Evolutionary conservation across 2,797 vertebrate genomes (phyloP).

Genomic region (Rallus crepitans): DNA sequence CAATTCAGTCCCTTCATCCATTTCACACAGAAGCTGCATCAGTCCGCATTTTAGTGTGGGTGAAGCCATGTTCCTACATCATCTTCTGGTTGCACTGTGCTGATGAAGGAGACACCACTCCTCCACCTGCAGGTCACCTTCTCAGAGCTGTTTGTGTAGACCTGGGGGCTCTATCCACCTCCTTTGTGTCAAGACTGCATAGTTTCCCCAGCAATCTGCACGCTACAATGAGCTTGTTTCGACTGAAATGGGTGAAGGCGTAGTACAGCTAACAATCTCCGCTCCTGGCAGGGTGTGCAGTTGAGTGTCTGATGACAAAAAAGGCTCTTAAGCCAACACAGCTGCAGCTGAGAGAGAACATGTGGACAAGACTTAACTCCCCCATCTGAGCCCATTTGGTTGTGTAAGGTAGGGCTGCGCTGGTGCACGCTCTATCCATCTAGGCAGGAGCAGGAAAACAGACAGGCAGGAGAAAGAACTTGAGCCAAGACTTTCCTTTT

Average conservation of each 20-base stretch:
- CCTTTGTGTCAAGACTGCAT: background rate
- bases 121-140: background rate
- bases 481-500: conserved; percentile 26
- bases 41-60: rapidly evolving
- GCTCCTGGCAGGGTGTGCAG: background rate
- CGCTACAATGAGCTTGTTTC: background rate
- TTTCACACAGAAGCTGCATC: background rate
- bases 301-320: background rate
- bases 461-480: background rate
- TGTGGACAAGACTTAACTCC: background rate
- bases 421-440: background rate
- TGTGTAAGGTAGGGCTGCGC: background rate
- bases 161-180: background rate
- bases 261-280: background rate
- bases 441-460: background rate
- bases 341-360: conserved; percentile 13
- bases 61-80: background rate
- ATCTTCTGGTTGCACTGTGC: background rate
- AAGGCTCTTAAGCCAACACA: background rate
- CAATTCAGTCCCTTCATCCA: background rate
- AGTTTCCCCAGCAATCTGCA: background rate
- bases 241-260: background rate
- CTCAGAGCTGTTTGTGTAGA: background rate
- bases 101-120: background rate
- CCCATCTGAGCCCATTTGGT: background rate